Conservation (phyloP, 2,888 invertebrate species). For the Stenolophus ochropezus region DNA sequence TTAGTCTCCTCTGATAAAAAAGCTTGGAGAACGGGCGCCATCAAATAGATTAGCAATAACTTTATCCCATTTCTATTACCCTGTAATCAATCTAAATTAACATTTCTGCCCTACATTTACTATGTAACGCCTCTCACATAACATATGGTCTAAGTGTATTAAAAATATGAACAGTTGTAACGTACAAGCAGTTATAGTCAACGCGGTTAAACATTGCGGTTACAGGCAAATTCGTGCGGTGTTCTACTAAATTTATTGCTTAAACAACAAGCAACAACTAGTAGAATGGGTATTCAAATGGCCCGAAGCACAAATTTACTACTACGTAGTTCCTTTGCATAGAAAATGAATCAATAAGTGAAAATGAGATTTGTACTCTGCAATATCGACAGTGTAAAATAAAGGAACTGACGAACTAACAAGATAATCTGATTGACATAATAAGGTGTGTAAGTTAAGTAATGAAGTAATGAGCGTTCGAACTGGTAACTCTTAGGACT, state of each 20-base stretch:
- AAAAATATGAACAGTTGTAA: background rate
- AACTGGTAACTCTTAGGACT: too few species aligned
- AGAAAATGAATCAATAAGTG: background rate
- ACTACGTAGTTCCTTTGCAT: background rate
- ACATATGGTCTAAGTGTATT: background rate
- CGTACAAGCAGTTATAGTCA: background rate
- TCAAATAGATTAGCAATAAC: background rate
- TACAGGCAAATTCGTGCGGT: background rate
- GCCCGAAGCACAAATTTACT: background rate
- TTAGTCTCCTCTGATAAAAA: background rate
- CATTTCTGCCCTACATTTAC: background rate
- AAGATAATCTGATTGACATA: too few species aligned
- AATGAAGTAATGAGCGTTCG: too few species aligned
- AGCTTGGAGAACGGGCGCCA: background rate
- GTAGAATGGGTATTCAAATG: background rate
- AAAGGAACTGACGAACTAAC: too few species aligned
- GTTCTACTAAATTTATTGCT: background rate
- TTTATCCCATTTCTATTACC: background rate
- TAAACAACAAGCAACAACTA: background rate
- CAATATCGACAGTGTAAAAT: too few species aligned
- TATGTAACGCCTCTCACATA: background rate
- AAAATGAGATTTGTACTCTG: background rate
- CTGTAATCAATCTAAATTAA: background rate
- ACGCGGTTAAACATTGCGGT: background rate
- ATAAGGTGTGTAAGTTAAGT: too few species aligned